A percentile compares a stretch with the other conserved stretches of the same genome.
Evolutionary conservation across 64 coral and sea anemone genomes (phyloP).

Genomic region (Orbicella faveolata): DNA sequence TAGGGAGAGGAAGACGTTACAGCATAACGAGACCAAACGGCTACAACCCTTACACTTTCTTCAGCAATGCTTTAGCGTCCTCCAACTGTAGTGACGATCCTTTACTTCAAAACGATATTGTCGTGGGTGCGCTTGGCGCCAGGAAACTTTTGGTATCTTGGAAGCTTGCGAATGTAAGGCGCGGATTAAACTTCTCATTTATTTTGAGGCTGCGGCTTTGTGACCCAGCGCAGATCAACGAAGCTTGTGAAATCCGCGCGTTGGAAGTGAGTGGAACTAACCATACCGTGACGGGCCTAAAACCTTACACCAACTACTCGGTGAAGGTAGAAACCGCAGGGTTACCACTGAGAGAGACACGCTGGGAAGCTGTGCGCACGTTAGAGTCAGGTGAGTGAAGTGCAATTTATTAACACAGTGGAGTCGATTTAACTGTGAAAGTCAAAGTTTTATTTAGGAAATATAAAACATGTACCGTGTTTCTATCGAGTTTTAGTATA

Average conservation of each 20-base stretch:
- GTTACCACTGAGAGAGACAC: conserved; percentile 16
- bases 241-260: conserved; percentile 38
- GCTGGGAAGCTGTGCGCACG: conserved; percentile 43
- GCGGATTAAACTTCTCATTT: conserved; percentile 60
- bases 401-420: neutral
- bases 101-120: conserved; percentile 27
- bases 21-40: conserved; percentile 45
- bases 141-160: conserved; percentile 21
- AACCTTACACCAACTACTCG: conserved; percentile 54
- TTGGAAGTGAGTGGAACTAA: conserved; percentile 38
- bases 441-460: too few relatives aligned
- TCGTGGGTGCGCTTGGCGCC: conserved; percentile 2
- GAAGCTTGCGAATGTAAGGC: conserved; percentile 50
- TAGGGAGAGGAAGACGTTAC: conserved; percentile 28
- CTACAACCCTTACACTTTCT: conserved; percentile 50
- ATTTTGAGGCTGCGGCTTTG: conserved; percentile 30
- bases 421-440: too few relatives aligned
- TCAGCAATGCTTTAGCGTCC: conserved; percentile 47
- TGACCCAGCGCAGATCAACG: conserved; percentile 36
- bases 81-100: conserved; percentile 54
- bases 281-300: conserved; percentile 39
- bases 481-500: too few relatives aligned
- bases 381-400: conserved; percentile 52
- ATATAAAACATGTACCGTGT: too few relatives aligned
- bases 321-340: conserved; percentile 28